Base-by-base conservation (phyloP, 1,140 invertebrate genomes). In the Euura saliciscinereae region DNA sequence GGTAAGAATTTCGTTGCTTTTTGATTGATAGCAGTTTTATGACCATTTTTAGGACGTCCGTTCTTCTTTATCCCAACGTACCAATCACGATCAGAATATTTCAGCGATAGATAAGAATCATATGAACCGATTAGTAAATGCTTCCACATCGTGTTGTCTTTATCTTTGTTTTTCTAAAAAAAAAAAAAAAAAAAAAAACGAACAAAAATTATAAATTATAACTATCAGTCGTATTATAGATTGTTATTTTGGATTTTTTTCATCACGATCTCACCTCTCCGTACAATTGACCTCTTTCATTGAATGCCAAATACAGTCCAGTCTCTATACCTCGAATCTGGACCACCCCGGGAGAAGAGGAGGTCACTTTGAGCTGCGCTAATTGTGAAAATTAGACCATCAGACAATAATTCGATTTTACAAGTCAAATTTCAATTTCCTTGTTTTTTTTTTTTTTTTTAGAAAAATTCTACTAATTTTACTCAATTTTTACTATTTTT, bases 21-120 rank as follows among this genome's bases (percentile, higher is more conserved):
- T 80, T 93, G 91, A 10, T 90, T 89, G 82, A 87, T 89, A 43
- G 78, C 84, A 1, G 92, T 93, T 77, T 88, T 89, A 2, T 86
- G 79, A 1, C 90, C 92, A 7, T 86, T 83, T 79, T 92, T 92
- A 42, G 87, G 81, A 73, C 90, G 89, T 10, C 91, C 91, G 44
- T 89, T 90, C 78, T 90, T 91, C 75, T 93, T 93, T 66, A 93
- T 88, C 6, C 88, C 92, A 28, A 92, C 81, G 86, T 91, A 92
- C 90, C 91, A 92, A 3, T 90, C 90, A 4, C 87, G 72, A 74
- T 91, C 89, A 0, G 89, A 88, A 74, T 90, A 90, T 79, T 90
- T 89, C 73, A 85, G 85, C 4, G 90, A 91, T 70, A 91, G 81
- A 77, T 92, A 91, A 0, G 88, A 89, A 73, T 90, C 90, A 73